These are phyloP conservation scores for Poicephalus gulielmi DNA, from an alignment of 2,113 vertebrate genomes.

Conservation along the genomic window DNA sequence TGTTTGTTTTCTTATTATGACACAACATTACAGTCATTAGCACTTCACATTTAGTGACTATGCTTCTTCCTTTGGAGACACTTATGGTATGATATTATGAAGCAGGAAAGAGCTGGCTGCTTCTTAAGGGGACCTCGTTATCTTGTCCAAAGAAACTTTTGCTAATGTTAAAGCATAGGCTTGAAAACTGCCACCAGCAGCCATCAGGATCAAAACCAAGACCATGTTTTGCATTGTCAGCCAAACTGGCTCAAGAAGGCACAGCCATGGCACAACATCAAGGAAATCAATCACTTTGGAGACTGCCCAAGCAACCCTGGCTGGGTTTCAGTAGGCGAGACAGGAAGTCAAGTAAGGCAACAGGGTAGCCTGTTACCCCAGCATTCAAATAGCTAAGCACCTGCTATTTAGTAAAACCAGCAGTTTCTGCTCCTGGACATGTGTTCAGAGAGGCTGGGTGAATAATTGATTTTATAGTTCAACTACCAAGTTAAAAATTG, in stretches of 20 bases:
- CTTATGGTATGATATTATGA: neutral
- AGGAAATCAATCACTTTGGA: neutral
- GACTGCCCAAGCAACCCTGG: neutral
- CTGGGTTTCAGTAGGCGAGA: neutral
- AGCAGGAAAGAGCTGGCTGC: neutral
- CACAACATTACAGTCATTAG: neutral
- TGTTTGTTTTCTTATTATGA: neutral
- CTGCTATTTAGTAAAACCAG: neutral
- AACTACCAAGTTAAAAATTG: slow-evolving; percentile 17
- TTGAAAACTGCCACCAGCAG: neutral
- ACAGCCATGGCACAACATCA: neutral
- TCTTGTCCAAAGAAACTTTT: neutral
- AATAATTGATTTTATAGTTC: slow-evolving; percentile 60
- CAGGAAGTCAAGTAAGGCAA: neutral
- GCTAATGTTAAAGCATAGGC: neutral
- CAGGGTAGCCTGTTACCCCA: neutral
- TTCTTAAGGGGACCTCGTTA: neutral
- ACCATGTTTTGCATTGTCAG: accelerated
- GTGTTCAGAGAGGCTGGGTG: slow-evolving; percentile 2
- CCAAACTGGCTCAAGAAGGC: neutral
- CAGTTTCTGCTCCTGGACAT: neutral
- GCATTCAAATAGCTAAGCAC: neutral
- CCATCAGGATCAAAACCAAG: neutral
- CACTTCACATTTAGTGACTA: neutral
- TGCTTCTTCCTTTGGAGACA: neutral